A percentile compares a stretch with the other conserved stretches of the same genome.
These are phyloP conservation scores for Drosophila ogumai DNA, from an alignment of 1,140 invertebrate genomes.

Conservation along the genomic window DNA sequence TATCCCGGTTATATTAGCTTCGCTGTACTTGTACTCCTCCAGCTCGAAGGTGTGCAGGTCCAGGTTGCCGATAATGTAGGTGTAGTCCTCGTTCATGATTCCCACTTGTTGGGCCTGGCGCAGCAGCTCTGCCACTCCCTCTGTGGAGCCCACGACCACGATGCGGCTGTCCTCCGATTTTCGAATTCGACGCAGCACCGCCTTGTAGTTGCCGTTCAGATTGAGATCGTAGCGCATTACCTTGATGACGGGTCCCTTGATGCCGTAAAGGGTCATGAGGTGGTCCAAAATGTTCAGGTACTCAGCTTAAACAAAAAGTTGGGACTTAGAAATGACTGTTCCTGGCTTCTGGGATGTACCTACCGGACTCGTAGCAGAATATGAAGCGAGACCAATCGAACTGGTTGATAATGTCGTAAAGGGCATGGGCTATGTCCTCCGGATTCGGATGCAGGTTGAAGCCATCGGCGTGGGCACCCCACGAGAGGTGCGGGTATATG, in stretches of 20 bases:
- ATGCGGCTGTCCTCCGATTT: slow-evolving; percentile 89
- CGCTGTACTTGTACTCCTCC: slow-evolving; percentile 92
- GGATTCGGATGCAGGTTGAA: slow-evolving; percentile 95
- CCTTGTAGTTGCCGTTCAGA: slow-evolving; percentile 84
- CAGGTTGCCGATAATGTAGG: slow-evolving; percentile 91
- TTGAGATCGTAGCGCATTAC: slow-evolving; percentile 87
- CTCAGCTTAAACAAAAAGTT: slow-evolving; percentile 64
- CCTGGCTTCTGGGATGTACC: background rate
- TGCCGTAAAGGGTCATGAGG: slow-evolving; percentile 89
- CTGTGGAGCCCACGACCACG: slow-evolving; percentile 90
- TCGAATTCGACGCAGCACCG: slow-evolving; percentile 86
- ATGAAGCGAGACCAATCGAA: slow-evolving; percentile 94
- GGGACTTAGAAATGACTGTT: background rate
- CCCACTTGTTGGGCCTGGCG: slow-evolving; percentile 93
- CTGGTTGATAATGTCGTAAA: slow-evolving; percentile 90
- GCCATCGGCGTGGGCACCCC: slow-evolving; percentile 86
- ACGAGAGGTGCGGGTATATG: slow-evolving; percentile 90
- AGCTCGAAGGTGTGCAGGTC: slow-evolving; percentile 93
- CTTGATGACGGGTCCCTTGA: slow-evolving; percentile 86
- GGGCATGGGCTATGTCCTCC: slow-evolving; percentile 89
- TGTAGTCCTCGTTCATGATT: slow-evolving; percentile 91
- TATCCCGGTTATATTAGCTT: slow-evolving; percentile 93
- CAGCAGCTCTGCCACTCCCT: slow-evolving; percentile 89
- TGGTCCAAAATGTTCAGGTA: slow-evolving; percentile 90
- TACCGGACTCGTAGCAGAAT: slow-evolving; percentile 91